Evolutionary conservation across 2,797 vertebrate genomes (phyloP).

Genomic region (Lacerta agilis): DNA sequence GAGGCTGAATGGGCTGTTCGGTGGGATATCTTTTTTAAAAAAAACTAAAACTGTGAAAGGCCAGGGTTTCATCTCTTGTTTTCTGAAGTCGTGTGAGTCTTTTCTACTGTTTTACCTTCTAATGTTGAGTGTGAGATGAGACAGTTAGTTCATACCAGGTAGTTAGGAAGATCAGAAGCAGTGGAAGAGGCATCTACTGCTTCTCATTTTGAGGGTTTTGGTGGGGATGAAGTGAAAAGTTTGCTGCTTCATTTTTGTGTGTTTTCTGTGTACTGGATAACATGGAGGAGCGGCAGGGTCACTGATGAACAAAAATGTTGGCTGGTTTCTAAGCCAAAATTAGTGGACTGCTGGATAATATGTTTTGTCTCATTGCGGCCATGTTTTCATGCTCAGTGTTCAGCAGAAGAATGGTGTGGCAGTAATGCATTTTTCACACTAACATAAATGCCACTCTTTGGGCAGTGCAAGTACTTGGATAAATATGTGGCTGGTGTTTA

Average conservation of each 20-base stretch:
- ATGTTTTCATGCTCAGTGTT: conserved; percentile 2
- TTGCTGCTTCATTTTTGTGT: not conserved
- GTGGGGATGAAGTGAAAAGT: not conserved
- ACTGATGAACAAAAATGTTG: not conserved
- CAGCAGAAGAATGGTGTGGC: fast-evolving
- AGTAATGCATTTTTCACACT: fast-evolving
- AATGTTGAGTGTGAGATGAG: not conserved
- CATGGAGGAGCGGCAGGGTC: not conserved
- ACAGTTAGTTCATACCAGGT: not conserved
- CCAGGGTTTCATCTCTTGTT: not conserved
- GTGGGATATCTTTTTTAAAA: not conserved
- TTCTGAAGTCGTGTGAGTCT: not conserved
- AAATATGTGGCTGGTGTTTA: not conserved
- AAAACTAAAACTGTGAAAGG: not conserved
- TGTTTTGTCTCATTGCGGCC: not conserved
- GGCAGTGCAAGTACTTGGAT: not conserved
- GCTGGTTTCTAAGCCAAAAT: not conserved
- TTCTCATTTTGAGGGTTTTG: not conserved
- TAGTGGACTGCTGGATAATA: not conserved
- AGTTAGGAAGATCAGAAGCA: not conserved
- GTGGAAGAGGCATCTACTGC: not conserved
- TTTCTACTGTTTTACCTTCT: not conserved
- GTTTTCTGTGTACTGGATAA: not conserved
- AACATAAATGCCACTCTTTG: fast-evolving
- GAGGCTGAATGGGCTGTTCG: not conserved